Evolutionary conservation across 1,140 invertebrate genomes (phyloP).

Genomic region (Drosophila subobscura): DNA sequence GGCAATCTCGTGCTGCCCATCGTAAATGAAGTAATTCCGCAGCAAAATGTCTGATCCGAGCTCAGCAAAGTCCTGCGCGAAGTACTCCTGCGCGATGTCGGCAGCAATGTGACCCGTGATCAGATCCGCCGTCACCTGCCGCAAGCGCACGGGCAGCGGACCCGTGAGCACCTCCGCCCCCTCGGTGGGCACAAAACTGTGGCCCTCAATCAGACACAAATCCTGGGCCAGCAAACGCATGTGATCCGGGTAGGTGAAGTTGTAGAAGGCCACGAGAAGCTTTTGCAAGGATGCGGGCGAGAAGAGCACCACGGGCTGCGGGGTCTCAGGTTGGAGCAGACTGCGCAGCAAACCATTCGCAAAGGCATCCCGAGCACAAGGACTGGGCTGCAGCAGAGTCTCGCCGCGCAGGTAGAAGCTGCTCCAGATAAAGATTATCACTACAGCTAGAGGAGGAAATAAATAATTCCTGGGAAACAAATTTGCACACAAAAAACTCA

Average conservation of each 20-base stretch:
- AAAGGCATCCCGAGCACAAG: neutral
- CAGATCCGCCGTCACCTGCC: neutral
- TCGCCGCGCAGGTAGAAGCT: neutral
- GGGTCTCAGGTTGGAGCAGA: neutral
- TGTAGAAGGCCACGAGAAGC: slow-evolving; percentile 7
- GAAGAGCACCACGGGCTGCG: neutral
- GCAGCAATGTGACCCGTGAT: neutral
- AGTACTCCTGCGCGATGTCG: neutral
- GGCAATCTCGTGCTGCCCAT: slow-evolving; percentile 1
- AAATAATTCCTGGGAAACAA: too few species aligned
- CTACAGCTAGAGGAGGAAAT: neutral
- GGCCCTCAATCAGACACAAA: neutral
- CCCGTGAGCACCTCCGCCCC: too few species aligned
- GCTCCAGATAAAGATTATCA: neutral
- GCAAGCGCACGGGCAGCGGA: too few species aligned
- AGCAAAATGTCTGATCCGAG: neutral
- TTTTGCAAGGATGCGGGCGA: slow-evolving; percentile 18
- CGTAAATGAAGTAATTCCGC: slow-evolving; percentile 3
- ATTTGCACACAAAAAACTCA: neutral
- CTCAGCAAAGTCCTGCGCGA: slow-evolving; percentile 9
- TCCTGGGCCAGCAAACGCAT: slow-evolving; percentile 1
- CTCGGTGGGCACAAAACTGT: neutral
- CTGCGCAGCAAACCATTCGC: neutral
- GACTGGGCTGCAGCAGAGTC: neutral
- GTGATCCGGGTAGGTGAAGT: neutral